Base-by-base conservation (phyloP, 2,888 invertebrate genomes). In the Holacanthella duospinosa region DNA sequence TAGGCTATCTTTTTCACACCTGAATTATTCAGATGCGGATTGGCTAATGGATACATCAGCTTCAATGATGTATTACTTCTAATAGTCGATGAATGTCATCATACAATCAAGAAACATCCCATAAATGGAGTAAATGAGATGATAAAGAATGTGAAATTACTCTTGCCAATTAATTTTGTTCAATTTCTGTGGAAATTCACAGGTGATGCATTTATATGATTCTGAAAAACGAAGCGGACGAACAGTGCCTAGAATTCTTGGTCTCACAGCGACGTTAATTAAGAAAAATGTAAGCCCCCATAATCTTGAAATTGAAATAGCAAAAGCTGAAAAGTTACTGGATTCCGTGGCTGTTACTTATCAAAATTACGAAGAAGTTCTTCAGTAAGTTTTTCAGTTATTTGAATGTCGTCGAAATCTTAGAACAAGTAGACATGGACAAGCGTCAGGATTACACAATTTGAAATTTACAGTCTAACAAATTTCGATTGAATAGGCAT, bases 41-140 rank as follows among this genome's bases (percentile, higher is more conserved):
- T 92, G 0, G 78, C 79, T 2, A 84, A 86, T 71, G 80, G 85
- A 1, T 75, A 76, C 64, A 63, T 79, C 28, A 68, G 68, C 29
- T 68, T 80, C 54, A 63, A 72, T 2, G 62, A 74, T 6, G 76
- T 92, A 19, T 92, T 89, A 77, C 79, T 96, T 28, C 75, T 95
- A 12, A 85, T 99, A 66, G 86, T 97, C 74, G 97, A 97, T 77
- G 96, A 99, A 76, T 96, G 96, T 74, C 97, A 99, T 75, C 86
- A 88, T 75, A 92, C 86, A 0, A 86, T 88, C 0, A 83, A 83
- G 24, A 83, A 84, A 63, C 91, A 93, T 76, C 86, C 90, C 0
- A 93, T 92, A 87, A 80, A 87, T 24, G 79, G 83, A 64, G 82
- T 92, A 12, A 54, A 26, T n/a, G n/a, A n/a, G n/a, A n/a, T n/a